Base-by-base conservation (phyloP, 2,797 vertebrate genomes). In the Sebastes nivosus region DNA sequence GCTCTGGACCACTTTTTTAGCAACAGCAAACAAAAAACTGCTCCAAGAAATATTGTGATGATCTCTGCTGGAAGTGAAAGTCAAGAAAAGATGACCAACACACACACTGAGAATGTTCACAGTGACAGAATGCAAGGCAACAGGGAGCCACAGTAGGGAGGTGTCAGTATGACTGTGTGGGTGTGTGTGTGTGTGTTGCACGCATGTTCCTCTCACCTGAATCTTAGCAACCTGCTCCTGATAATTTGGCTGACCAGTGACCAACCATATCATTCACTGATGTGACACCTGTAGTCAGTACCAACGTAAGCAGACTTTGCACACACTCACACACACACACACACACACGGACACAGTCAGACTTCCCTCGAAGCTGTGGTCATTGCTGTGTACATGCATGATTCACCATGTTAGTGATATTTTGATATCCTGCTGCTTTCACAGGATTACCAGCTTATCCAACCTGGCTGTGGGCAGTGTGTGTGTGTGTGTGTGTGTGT, bases 341-440 rank as follows among this genome's bases (percentile, higher is more conserved):
- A 64, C 50, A 67, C 36, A 38, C 36, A 38, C 36, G 20, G 0
- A n/a, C 18, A 20, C 42, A 46, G 29, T 30, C 60, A 73, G 34
- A 60, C 13, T 6, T 29, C 67, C 76, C 77, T 75, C 14, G 5
- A 57, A 86, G 79, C 81, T 55, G 65, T 86, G 83, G 83, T 80
- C 81, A 84, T 64, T 36, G 59, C 82, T 80, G 83, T 80, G 77
- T 75, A 61, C 42, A 81, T 81, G 60, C 64, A 80, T 86, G 84
- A 87, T 81, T 84, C 86, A 83, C 50, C 66, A 72, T 82, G 77
- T 86, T 86, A 74, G 70, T 67, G 79, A 84, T 89, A 88, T 86
- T 76, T 73, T 81, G 79, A 87, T 87, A 79, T 75, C 84, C 69
- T 83, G 81, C 82, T 79, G 85, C 72, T 90, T 89, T 82, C 79